Percentiles rank a stretch among this genome's conserved stretches.
phyloP scores from a whole-genome alignment of 2,113 vertebrate genomes.

The Phodopus roborovskii region DNA sequence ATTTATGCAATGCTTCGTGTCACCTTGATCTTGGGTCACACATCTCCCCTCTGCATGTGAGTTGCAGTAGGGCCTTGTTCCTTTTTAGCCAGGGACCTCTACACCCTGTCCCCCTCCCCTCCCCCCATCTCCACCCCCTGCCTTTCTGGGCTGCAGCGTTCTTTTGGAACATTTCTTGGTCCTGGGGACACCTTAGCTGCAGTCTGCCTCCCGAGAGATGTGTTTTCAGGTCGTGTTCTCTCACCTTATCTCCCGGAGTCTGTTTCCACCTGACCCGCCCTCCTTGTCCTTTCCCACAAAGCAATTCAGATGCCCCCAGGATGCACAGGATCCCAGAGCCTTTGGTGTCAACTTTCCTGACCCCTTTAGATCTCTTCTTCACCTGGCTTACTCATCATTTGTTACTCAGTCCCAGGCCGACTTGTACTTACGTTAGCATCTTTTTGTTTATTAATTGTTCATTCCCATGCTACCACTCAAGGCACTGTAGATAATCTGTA shows the following conservation, averaged over 20 bases:
- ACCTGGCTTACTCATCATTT: not conserved
- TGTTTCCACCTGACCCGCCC: accelerated
- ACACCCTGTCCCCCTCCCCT: no score
- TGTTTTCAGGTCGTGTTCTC: not conserved
- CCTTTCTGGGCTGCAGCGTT: not conserved
- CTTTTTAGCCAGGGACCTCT: not conserved
- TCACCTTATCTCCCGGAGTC: not conserved
- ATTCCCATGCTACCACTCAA: not conserved
- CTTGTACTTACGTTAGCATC: not conserved
- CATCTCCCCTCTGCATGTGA: not conserved
- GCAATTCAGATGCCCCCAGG: accelerated
- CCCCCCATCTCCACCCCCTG: accelerated
- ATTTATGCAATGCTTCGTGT: not conserved
- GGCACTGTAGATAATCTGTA: not conserved
- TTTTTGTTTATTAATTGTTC: not conserved
- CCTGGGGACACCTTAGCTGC: not conserved
- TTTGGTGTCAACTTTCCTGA: not conserved
- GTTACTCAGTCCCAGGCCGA: not conserved
- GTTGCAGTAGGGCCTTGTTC: not conserved
- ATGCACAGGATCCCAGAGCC: not conserved
- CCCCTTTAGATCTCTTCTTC: not conserved
- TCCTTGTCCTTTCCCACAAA: not conserved
- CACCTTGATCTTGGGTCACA: not conserved
- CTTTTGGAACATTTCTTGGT: not conserved
- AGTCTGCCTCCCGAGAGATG: not conserved